A percentile compares a stretch with the other conserved stretches of the same genome.
phyloP scores from a whole-genome alignment of 1,140 invertebrate genomes.

The Cyclina sinensis region DNA sequence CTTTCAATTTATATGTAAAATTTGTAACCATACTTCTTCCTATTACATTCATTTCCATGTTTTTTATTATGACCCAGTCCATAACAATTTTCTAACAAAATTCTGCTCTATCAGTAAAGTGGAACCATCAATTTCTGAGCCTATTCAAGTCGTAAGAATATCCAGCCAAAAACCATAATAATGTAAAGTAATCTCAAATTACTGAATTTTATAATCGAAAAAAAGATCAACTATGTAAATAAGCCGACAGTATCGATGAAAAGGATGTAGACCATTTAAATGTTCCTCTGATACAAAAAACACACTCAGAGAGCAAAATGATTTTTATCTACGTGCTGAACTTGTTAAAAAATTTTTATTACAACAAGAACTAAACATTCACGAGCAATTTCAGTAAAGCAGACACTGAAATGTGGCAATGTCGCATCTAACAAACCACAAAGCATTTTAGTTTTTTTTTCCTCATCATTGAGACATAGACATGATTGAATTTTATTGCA shows the following conservation, averaged over 20 bases:
- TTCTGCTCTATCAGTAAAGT: slow-evolving; percentile 20
- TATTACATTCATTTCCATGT: slow-evolving; percentile 42
- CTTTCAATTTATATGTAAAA: slow-evolving; percentile 69
- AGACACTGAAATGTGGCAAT: neutral
- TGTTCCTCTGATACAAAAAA: neutral
- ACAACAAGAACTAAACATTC: no score
- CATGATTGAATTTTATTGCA: slow-evolving; percentile 21
- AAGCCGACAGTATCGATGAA: no score
- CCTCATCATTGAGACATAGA: neutral
- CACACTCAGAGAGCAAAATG: no score
- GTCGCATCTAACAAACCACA: neutral
- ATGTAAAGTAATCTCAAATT: neutral
- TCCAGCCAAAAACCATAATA: neutral
- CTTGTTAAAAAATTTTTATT: no score
- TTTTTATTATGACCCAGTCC: slow-evolving; percentile 25
- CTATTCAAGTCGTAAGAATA: neutral
- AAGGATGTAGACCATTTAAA: neutral
- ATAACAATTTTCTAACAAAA: slow-evolving; percentile 39
- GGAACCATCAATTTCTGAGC: slow-evolving; percentile 2
- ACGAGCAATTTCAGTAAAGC: no score
- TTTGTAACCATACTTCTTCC: neutral
- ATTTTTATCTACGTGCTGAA: no score
- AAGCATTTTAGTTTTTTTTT: neutral
- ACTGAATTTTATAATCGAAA: neutral
- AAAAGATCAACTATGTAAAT: neutral